Evolutionary conservation across 2,888 invertebrate genomes (phyloP), one percentile per base, ranked within the genome.

Genomic region (Drosophila trichaetosa): DNA sequence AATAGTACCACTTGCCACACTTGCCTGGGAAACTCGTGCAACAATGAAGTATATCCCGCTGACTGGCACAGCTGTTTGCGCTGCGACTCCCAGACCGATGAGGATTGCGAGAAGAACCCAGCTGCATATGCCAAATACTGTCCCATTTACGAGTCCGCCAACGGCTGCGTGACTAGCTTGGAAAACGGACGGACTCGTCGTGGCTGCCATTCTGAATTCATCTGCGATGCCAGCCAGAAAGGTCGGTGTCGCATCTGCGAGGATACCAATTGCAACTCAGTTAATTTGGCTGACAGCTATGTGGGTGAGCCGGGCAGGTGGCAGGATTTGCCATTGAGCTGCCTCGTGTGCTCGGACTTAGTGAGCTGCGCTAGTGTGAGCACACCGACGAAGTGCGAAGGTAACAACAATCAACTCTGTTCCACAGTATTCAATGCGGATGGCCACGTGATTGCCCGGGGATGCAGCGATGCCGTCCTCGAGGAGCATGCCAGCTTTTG

Each of bases 241-340:
- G 29, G 1, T 29, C 29, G 1, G 29, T 29, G 29, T 29, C 29
- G 29, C 29, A 29, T 29, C 29, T 29, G 29, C 29, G 29, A 29
- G 29, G 29, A 29, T 29, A 1, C 29, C 18, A 83, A 92, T 29
- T 92, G 92, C 66, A 92, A 92, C 38, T 42, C 62, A 1, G 60
- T 83, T 1, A 81, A 93, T 51, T 52, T 92, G 29, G 49, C 82
- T 21, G 69, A 71, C 13, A 54, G 10, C 5, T 81, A 76, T 52
- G 79, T 92, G 2, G 93, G 92, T 0, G 84, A 85, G 8, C 90
- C 91, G 0, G 92, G 93, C 24, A 84, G 80, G 69, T 93, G 92
- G 92, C 91, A 91, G 65, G 90, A 81, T 33, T 63, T 92, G 53
- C 92, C 92, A 0, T 76, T 92, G 1, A 87, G 73, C 36, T 92